A percentile compares a stretch with the other conserved stretches of the same genome.
phyloP scores from a whole-genome alignment of 1,140 invertebrate species.

The Ctenoplectra terminalis region DNA sequence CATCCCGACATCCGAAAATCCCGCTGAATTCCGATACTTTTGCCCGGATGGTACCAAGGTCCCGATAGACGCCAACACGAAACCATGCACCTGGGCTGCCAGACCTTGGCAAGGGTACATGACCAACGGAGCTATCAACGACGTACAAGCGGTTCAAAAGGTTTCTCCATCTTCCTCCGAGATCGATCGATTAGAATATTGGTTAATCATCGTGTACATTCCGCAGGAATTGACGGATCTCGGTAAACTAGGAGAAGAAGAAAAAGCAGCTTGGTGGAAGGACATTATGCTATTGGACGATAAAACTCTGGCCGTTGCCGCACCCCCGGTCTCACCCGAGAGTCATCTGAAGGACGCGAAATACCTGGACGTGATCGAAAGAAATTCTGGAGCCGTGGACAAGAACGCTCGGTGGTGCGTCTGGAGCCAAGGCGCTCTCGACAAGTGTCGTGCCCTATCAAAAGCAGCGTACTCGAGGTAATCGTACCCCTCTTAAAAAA shows the following conservation, averaged over 20 bases:
- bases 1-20: constrained; percentile 82
- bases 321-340: constrained; percentile 85
- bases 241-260: constrained; percentile 80
- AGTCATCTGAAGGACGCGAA: constrained; percentile 88
- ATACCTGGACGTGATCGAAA: constrained; percentile 91
- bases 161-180: constrained; percentile 45
- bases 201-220: too few relatives aligned
- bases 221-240: constrained; percentile 77
- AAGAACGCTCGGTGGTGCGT: constrained; percentile 86
- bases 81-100: constrained; percentile 91
- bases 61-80: constrained; percentile 84
- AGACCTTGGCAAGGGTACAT: constrained; percentile 91
- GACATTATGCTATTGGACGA: constrained; percentile 83
- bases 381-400: constrained; percentile 85
- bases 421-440: constrained; percentile 83
- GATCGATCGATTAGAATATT: too few relatives aligned
- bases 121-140: constrained; percentile 83
- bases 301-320: constrained; percentile 84
- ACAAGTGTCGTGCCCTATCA: constrained; percentile 87
- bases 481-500: background rate
- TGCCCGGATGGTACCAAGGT: constrained; percentile 91
- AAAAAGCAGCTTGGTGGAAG: constrained; percentile 84
- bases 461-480: constrained; percentile 86
- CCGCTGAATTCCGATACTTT: constrained; percentile 88
- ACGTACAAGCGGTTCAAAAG: constrained; percentile 81